These are phyloP conservation scores for Harpagifer antarcticus DNA, from an alignment of 2,797 vertebrate species.

Conservation along the genomic window DNA sequence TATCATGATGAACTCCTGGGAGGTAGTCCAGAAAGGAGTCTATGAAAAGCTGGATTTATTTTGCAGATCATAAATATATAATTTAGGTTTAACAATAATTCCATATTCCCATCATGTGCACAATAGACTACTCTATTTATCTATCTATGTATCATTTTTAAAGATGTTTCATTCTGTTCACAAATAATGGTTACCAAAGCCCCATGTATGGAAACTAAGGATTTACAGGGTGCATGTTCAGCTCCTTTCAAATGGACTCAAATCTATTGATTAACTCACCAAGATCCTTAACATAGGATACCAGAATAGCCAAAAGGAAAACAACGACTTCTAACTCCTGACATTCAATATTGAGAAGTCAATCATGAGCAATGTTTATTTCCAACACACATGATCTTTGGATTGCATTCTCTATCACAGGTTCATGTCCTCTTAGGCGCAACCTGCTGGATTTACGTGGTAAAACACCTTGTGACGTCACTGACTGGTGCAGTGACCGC, in stretches of 20 bases:
- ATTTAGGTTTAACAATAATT: background rate
- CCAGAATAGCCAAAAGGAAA: background rate
- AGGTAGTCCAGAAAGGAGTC: constrained; percentile 19
- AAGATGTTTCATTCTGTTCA: background rate
- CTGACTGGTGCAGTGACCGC: constrained; percentile 46
- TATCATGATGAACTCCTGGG: constrained; percentile 33
- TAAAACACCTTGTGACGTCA: constrained; percentile 44
- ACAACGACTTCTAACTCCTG: background rate
- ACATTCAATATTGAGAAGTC: background rate
- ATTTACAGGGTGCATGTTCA: background rate
- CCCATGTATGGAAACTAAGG: background rate
- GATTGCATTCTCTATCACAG: background rate
- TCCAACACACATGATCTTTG: background rate
- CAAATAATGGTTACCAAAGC: background rate
- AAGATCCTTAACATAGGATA: background rate
- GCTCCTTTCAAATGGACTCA: background rate
- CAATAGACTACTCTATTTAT: background rate
- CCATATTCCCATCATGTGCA: constrained; percentile 1
- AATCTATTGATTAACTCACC: background rate
- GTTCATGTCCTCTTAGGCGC: background rate
- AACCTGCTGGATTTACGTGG: constrained; percentile 45
- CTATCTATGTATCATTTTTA: background rate
- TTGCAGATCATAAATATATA: background rate
- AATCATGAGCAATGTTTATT: background rate
- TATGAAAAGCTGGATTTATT: constrained; percentile 7